Base-by-base conservation (phyloP, 2,113 vertebrate genomes). In the Heloderma charlesbogerti region DNA sequence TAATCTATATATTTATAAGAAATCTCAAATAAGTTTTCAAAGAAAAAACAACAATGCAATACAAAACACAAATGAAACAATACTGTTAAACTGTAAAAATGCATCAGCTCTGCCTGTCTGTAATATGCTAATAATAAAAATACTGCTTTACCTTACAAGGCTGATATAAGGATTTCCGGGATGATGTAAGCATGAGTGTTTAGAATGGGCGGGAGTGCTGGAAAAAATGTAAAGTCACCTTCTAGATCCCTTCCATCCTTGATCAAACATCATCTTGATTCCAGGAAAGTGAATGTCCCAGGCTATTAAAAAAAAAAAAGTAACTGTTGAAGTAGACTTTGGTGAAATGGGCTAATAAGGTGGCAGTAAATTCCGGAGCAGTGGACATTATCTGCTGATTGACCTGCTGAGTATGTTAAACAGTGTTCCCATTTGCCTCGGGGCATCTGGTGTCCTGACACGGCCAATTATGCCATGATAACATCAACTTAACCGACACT, bases 381-480 rank as follows among this genome's bases (percentile, higher is more conserved):
- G 93, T 93, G 91, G 94, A 94, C 90, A 84, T 96, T 96, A 94
- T 94, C 93, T 95, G 87, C 91, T 89, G 94, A 93, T 91, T 95
- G 92, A 94, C 95, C 93, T 96, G 91, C 87, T 86, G 93, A 87
- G 90, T 67, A 43, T 3, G 75, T 89, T 95, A 95, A 96, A 92
- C 92, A 93, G 94, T 90, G 95, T 94, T 93, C 90, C 90, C 89
- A 94, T 93, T 95, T 95, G 95, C 90, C 92, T 92, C 91, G 88
- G 92, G 94, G 92, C 92, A 77, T 94, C 91, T 91, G 95, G 90
- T 91, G 90, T 93, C 94, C 90, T 96, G 89, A 96, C 91, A 95
- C 27, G 86, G 92, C 92, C 94, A 95, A 96, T 96, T 97, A 96
- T 95, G 92, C 93, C 93, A 91, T 79, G 93, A 96, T 95, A 96